A percentile compares a stretch with the other conserved stretches of the same genome.
Conservation (phyloP, 2,113 vertebrate genomes). For the Gavialis gangeticus region DNA sequence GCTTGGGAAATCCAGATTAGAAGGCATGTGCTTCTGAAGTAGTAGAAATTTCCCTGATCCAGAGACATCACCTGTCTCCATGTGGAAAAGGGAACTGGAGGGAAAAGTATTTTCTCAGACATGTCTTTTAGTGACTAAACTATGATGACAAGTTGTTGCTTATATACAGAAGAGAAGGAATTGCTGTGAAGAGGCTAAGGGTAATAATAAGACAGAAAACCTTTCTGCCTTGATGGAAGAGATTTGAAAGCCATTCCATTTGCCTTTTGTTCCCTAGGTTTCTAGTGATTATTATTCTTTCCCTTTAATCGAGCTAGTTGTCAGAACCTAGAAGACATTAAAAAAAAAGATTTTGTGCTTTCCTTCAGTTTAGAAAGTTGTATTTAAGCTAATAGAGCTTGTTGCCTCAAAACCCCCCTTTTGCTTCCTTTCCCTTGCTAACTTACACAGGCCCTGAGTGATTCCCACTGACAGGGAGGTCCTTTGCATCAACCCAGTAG, state of each 20-base stretch:
- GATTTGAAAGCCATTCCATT: neutral
- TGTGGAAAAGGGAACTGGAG: neutral
- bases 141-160: neutral
- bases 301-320: constrained; percentile 56
- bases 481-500: too few species aligned
- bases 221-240: neutral
- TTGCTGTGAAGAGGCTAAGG: neutral
- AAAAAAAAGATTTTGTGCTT: constrained; percentile 35
- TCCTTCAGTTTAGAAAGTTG: neutral
- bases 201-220: neutral
- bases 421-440: neutral
- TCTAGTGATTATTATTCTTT: constrained; percentile 8
- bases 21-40: neutral
- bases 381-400: neutral
- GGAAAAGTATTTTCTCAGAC: neutral
- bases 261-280: neutral
- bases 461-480: too few species aligned
- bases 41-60: neutral
- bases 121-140: neutral
- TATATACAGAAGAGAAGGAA: neutral
- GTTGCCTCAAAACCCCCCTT: neutral
- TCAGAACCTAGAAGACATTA: neutral
- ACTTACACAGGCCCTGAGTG: neutral
- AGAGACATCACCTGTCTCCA: neutral
- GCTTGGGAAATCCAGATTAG: neutral